These are phyloP conservation scores for Meiosimyza platycephala DNA, from an alignment of 2,888 invertebrate species.

Conservation along the genomic window DNA sequence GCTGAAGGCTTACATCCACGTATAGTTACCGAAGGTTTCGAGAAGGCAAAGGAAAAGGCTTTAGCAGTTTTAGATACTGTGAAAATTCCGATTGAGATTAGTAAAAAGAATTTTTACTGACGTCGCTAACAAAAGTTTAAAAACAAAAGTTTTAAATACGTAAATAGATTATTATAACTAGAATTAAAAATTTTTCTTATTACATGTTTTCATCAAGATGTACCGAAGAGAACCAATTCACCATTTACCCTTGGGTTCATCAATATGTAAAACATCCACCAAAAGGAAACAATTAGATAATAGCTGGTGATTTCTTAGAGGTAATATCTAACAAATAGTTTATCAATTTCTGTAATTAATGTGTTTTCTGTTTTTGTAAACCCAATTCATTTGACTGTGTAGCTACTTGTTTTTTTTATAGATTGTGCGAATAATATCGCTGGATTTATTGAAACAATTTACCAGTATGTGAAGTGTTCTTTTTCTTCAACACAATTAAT, in stretches of 20 bases:
- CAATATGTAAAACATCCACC: slow-evolving; percentile 80
- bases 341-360: neutral
- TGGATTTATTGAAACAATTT: slow-evolving; percentile 93
- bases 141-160: slow-evolving; percentile 93
- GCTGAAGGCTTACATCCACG: no score
- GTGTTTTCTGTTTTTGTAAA: slow-evolving; percentile 31
- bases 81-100: no score
- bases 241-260: slow-evolving; percentile 94
- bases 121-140: no score
- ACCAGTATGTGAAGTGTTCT: slow-evolving; percentile 66
- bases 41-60: no score
- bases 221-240: slow-evolving; percentile 75
- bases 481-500: neutral
- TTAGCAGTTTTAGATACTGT: no score
- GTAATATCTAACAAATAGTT: slow-evolving; percentile 67
- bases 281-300: slow-evolving; percentile 86
- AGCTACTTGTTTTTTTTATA: slow-evolving; percentile 96
- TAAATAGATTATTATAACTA: slow-evolving; percentile 53
- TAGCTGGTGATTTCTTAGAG: slow-evolving; percentile 96
- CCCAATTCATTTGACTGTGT: slow-evolving; percentile 80
- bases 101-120: no score
- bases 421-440: slow-evolving; percentile 98
- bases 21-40: no score
- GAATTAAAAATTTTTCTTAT: neutral
- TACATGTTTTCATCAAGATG: slow-evolving; percentile 48